A percentile compares a stretch with the other conserved stretches of the same genome.
These are phyloP conservation scores for Trichogramma evanescens DNA, from an alignment of 2,888 invertebrate species.

Conservation along the genomic window DNA sequence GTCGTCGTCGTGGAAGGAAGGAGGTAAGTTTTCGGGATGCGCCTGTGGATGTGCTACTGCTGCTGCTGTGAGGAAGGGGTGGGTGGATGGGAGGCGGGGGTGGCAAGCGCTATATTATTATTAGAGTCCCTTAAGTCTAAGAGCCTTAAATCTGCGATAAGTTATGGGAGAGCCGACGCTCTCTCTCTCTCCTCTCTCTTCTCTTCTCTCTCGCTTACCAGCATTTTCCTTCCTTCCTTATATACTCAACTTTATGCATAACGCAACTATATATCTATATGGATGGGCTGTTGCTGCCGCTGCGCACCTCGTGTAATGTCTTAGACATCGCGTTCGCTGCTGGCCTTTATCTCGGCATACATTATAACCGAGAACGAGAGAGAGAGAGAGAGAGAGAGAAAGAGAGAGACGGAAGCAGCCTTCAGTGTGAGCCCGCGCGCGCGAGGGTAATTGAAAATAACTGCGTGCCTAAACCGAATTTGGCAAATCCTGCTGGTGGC, in stretches of 20 bases:
- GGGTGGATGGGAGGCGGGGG: slow-evolving; percentile 6
- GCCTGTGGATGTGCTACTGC: too few relatives aligned
- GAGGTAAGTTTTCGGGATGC: too few relatives aligned
- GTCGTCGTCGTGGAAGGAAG: too few relatives aligned
- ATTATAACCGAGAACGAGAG: slow-evolving; percentile 33
- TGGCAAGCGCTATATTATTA: slow-evolving; percentile 43
- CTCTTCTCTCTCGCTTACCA: slow-evolving; percentile 18
- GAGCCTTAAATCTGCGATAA: slow-evolving; percentile 50
- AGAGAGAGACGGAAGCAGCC: slow-evolving; percentile 13
- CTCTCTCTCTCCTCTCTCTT: slow-evolving; percentile 26
- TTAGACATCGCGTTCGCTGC: slow-evolving; percentile 45
- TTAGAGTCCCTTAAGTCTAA: slow-evolving; percentile 50
- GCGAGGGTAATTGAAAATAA: slow-evolving; percentile 46
- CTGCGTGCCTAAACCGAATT: slow-evolving; percentile 38
- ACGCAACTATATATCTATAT: background rate
- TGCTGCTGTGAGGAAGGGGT: background rate
- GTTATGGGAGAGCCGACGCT: slow-evolving; percentile 44
- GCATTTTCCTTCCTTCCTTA: slow-evolving; percentile 12
- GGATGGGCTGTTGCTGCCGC: background rate
- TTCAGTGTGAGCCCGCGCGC: slow-evolving; percentile 25
- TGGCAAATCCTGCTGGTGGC: slow-evolving; percentile 29
- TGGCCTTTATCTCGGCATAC: slow-evolving; percentile 47
- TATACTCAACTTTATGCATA: slow-evolving; percentile 6
- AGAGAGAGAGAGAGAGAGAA: too few relatives aligned
- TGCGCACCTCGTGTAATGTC: slow-evolving; percentile 41